Evolutionary conservation across 2,888 invertebrate species (phyloP).

Genomic region (Xanthia togata): DNA sequence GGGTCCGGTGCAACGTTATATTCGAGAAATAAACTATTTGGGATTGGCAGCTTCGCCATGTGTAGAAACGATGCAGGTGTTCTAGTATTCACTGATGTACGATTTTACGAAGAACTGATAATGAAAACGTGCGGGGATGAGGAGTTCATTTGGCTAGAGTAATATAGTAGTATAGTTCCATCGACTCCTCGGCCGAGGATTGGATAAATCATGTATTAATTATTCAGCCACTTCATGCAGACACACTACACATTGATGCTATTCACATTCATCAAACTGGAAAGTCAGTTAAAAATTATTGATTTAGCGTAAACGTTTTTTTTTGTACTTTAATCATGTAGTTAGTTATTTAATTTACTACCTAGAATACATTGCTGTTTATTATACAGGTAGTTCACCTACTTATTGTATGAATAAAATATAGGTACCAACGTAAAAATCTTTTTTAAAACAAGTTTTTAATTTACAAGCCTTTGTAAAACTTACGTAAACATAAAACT

Average conservation of each 20-base stretch:
- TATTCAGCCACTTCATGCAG: background rate
- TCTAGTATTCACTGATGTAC: constrained; percentile 30
- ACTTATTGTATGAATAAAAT: background rate
- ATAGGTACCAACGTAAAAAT: background rate
- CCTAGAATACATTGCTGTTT: background rate
- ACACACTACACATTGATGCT: background rate
- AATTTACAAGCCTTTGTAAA: no score
- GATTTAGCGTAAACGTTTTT: background rate
- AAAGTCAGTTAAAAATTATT: background rate
- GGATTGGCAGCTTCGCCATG: constrained; percentile 15
- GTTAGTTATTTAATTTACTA: background rate
- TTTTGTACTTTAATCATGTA: background rate
- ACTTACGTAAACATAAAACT: no score
- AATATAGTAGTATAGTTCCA: background rate
- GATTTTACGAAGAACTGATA: background rate
- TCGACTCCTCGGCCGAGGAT: background rate
- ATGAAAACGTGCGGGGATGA: background rate
- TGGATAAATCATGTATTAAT: background rate
- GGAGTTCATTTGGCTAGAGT: background rate
- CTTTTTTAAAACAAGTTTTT: background rate
- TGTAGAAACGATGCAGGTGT: constrained; percentile 5
- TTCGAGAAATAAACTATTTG: background rate
- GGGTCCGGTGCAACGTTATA: constrained; percentile 10
- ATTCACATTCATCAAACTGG: background rate
- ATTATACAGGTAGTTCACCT: background rate